A percentile compares a stretch with the other conserved stretches of the same genome.
These are phyloP conservation scores for Acleris holmiana DNA, from an alignment of 2,888 invertebrate genomes.

Conservation along the genomic window DNA sequence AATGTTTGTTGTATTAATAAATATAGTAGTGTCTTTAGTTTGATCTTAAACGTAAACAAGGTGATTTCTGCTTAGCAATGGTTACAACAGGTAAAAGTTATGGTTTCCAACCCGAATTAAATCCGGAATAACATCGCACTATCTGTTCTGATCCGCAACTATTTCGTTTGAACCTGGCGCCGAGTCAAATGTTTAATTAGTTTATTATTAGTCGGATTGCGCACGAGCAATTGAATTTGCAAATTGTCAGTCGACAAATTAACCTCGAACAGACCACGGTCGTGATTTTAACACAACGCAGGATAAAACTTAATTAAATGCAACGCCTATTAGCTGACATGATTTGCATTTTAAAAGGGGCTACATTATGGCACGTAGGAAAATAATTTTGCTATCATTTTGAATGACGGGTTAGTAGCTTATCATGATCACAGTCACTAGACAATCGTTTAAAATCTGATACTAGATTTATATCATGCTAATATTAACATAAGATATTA, in stretches of 20 bases:
- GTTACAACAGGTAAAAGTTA: too few species aligned
- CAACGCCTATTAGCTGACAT: conserved; percentile 27
- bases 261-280: conserved; percentile 35
- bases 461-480: too few species aligned
- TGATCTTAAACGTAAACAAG: too few species aligned
- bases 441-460: background rate
- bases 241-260: conserved; percentile 45
- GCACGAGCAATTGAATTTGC: conserved; percentile 42
- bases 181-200: conserved; percentile 60
- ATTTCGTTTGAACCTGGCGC: conserved; percentile 45
- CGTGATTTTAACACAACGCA: conserved; percentile 38
- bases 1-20: too few species aligned
- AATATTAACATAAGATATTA: too few species aligned
- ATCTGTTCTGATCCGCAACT: background rate
- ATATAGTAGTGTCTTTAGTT: too few species aligned
- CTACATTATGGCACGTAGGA: conserved; percentile 4
- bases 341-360: conserved; percentile 30
- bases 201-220: conserved; percentile 50
- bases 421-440: background rate
- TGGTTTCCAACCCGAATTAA: too few species aligned
- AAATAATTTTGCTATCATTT: background rate
- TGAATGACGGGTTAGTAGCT: background rate
- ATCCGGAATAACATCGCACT: background rate
- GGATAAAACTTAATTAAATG: conserved; percentile 36
- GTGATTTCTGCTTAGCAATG: too few species aligned